Percentiles rank a stretch among this genome's conserved stretches.
Evolutionary conservation across 2,888 invertebrate genomes (phyloP).

Genomic region (Diaphora mendica): DNA sequence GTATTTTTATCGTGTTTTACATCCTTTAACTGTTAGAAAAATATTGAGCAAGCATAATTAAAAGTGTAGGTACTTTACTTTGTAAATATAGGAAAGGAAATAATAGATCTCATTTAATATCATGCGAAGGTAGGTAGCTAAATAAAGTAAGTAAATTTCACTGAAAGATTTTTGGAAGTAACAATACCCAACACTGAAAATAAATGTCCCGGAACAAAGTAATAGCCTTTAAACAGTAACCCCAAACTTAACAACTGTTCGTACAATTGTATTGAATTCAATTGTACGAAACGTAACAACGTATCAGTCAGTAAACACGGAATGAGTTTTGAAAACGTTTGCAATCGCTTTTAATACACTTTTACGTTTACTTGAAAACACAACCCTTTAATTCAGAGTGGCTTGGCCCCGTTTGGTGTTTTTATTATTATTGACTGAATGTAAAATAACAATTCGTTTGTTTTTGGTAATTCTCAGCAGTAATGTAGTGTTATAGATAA

Average conservation of each 20-base stretch:
- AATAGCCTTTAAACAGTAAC: slow-evolving; percentile 9
- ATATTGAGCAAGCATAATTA: no score
- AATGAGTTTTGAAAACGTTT: slow-evolving; percentile 24
- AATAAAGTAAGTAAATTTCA: background rate
- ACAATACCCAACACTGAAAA: background rate
- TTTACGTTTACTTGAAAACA: slow-evolving; percentile 18
- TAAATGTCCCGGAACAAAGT: slow-evolving; percentile 13
- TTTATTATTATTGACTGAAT: slow-evolving; percentile 4
- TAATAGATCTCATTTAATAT: background rate
- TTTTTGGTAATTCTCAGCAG: background rate
- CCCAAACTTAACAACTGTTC: slow-evolving; percentile 16
- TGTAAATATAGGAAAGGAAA: background rate
- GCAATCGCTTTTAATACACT: slow-evolving; percentile 23
- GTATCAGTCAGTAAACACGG: slow-evolving; percentile 27
- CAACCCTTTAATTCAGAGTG: background rate
- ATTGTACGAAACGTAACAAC: slow-evolving; percentile 23
- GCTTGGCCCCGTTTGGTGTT: background rate
- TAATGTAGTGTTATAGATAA: background rate
- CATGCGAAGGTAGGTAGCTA: background rate
- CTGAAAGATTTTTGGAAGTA: background rate
- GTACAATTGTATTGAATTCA: slow-evolving; percentile 20
- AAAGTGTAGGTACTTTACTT: no score
- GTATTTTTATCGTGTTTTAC: background rate
- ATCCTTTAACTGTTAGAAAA: no score
- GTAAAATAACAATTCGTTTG: background rate